Evolutionary conservation across 2,888 invertebrate species (phyloP).

Genomic region (Phytoseiulus persimilis): DNA sequence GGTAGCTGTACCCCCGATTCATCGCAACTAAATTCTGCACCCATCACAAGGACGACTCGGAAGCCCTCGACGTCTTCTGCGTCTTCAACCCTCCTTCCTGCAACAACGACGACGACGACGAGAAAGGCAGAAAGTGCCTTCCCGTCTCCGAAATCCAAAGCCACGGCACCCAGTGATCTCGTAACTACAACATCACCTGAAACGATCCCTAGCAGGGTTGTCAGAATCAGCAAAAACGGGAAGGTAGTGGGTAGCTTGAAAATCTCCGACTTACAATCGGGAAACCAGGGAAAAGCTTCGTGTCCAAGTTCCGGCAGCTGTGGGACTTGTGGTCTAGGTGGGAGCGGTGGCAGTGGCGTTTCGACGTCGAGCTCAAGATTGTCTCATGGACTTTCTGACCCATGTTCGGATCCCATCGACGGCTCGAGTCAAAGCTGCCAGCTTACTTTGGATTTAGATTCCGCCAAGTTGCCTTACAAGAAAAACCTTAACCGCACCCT

Average conservation of each 20-base stretch:
- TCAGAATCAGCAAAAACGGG: constrained; percentile 22
- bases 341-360: not conserved
- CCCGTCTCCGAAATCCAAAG: not conserved
- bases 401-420: not conserved
- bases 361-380: not conserved
- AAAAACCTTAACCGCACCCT: not conserved
- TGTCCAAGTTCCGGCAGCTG: not conserved
- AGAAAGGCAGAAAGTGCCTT: not conserved
- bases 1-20: not conserved
- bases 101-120: not conserved
- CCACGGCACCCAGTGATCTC: not conserved
- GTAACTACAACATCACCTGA: not conserved
- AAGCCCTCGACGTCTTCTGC: not conserved
- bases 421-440: constrained; percentile 5
- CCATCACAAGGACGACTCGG: not conserved
- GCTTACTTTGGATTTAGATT: constrained; percentile 6
- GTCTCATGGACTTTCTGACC: not conserved
- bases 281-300: not conserved
- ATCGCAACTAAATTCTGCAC: not conserved
- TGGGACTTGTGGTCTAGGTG: not conserved
- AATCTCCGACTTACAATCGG: not conserved
- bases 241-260: constrained; percentile 28
- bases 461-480: constrained; percentile 27
- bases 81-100: not conserved
- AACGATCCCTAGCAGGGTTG: constrained; percentile 14